phyloP scores from a whole-genome alignment of 2,113 vertebrate genomes.

The Atrichornis clamosus region DNA sequence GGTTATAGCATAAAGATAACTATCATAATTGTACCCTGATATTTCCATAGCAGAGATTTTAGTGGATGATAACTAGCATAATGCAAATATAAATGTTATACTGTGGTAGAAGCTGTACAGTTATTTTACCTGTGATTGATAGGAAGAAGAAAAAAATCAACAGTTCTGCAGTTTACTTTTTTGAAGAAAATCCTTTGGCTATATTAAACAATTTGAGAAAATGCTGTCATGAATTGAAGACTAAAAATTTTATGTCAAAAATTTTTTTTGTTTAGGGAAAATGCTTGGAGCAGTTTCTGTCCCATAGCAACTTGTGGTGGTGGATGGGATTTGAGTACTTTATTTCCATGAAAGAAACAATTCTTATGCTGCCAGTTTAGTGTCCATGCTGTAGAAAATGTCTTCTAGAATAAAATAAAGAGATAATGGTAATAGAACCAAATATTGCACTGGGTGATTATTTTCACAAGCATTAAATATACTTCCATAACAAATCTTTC shows the following conservation, averaged over 20 bases:
- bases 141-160: neutral
- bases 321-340: neutral
- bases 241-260: neutral
- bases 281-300: neutral
- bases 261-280: neutral
- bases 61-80: neutral
- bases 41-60: slow-evolving; percentile 10
- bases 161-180: neutral
- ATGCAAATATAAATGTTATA: slow-evolving; percentile 26
- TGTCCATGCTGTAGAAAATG: neutral
- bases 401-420: neutral
- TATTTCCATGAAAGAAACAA: neutral
- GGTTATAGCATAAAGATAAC: slow-evolving; percentile 32
- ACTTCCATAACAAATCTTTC: neutral
- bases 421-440: neutral
- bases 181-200: neutral
- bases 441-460: neutral
- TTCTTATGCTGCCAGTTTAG: neutral
- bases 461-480: neutral
- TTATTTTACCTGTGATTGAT: neutral
- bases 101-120: neutral
- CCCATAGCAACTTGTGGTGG: neutral
- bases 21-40: slow-evolving; percentile 30
- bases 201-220: neutral
- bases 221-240: neutral